Evolutionary conservation across 2,113 vertebrate species (phyloP).

Genomic region (Eolophus roseicapilla): DNA sequence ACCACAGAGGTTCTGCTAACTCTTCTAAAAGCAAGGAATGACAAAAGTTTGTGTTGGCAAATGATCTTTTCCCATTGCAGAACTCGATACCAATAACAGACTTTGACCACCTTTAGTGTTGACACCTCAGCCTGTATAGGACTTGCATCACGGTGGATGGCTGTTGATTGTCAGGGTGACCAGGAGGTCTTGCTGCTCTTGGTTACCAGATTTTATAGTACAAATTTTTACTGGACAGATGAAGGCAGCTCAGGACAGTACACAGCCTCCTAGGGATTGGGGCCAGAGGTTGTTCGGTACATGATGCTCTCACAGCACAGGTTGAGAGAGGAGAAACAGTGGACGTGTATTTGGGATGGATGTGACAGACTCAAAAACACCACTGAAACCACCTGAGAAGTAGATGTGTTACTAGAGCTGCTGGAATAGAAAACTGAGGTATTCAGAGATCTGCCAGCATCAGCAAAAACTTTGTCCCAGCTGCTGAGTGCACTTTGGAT

Average conservation of each 20-base stretch:
- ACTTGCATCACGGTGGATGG: neutral
- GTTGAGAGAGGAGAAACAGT: neutral
- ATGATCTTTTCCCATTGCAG: neutral
- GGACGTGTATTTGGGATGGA: neutral
- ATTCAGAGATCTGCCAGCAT: neutral
- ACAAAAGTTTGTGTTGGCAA: neutral
- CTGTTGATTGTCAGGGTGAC: neutral
- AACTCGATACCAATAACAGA: neutral
- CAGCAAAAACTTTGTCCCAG: neutral
- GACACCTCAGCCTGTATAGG: neutral
- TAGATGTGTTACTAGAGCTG: neutral
- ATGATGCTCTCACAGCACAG: neutral
- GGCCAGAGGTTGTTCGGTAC: neutral
- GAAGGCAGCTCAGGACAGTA: neutral
- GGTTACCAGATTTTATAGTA: neutral
- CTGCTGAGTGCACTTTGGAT: neutral
- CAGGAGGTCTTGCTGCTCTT: neutral
- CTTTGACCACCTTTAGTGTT: neutral
- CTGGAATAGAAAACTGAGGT: neutral
- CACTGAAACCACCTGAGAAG: neutral
- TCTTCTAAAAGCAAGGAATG: neutral
- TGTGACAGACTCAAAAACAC: neutral
- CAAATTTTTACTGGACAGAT: neutral
- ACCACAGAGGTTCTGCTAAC: neutral
- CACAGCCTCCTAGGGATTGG: neutral